Percentiles rank a stretch among this genome's conserved stretches.
These are phyloP conservation scores for Ibycter americanus DNA, from an alignment of 2,797 vertebrate species.

Conservation along the genomic window DNA sequence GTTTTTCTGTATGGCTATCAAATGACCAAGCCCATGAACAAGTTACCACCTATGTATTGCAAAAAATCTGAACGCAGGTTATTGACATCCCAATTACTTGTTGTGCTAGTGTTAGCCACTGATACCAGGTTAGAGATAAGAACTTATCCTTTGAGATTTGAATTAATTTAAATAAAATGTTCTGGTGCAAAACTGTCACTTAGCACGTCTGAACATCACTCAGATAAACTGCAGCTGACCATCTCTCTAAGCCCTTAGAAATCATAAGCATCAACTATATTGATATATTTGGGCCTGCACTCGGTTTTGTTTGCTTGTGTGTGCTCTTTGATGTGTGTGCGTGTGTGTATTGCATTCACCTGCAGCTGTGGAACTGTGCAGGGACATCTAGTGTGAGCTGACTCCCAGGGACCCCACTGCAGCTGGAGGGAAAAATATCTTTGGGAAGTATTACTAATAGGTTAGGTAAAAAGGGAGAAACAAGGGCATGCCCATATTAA, in stretches of 20 bases:
- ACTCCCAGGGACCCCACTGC: neutral
- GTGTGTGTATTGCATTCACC: neutral
- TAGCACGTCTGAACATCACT: neutral
- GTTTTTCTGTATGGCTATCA: neutral
- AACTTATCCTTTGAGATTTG: neutral
- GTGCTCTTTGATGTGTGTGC: neutral
- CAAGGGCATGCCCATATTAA: neutral
- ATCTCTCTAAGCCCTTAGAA: neutral
- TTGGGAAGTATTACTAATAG: neutral
- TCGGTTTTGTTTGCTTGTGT: neutral
- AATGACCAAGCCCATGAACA: neutral
- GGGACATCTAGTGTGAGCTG: neutral
- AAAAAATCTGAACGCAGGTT: neutral
- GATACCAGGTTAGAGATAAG: neutral
- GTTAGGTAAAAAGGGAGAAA: neutral
- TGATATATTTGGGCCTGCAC: neutral
- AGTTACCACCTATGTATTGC: neutral
- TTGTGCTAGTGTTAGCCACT: neutral
- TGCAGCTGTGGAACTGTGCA: neutral
- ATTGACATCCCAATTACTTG: neutral
- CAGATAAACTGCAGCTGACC: neutral
- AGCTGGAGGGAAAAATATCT: neutral
- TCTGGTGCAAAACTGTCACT: neutral
- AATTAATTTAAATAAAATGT: neutral
- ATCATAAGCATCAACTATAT: neutral